phyloP scores from a whole-genome alignment of 2,888 invertebrate species.

The Eugnorisma glareosa region DNA sequence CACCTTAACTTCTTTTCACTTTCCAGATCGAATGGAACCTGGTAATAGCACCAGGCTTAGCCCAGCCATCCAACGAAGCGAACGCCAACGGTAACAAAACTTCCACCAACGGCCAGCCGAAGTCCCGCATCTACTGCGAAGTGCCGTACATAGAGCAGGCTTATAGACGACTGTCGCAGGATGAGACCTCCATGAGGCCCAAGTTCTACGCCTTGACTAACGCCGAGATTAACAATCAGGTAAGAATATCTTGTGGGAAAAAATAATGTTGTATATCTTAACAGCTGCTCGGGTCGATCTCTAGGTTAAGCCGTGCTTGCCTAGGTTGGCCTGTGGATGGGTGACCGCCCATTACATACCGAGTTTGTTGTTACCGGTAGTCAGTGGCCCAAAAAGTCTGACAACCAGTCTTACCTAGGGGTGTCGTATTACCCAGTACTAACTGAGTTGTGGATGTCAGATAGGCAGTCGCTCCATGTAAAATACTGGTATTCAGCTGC shows the following conservation, averaged over 20 bases:
- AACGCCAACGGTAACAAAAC: slow-evolving; percentile 76
- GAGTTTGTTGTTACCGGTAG: no score
- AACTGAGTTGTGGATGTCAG: no score
- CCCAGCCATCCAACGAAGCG: slow-evolving; percentile 79
- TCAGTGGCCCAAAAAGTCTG: no score
- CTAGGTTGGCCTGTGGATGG: no score
- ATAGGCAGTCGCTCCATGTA: no score
- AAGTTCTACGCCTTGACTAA: slow-evolving; percentile 97
- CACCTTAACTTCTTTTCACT: background rate
- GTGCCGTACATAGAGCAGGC: slow-evolving; percentile 87
- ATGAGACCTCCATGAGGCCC: slow-evolving; percentile 95
- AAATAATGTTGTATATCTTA: background rate
- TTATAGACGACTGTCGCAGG: slow-evolving; percentile 85
- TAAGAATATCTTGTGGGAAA: slow-evolving; percentile 61
- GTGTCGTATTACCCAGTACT: no score
- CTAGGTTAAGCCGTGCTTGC: no score
- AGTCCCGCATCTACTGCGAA: slow-evolving; percentile 87
- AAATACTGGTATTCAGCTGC: no score
- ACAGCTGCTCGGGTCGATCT: no score
- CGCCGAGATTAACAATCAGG: slow-evolving; percentile 92
- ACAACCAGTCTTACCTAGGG: no score
- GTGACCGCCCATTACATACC: no score
- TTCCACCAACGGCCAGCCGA: slow-evolving; percentile 78
- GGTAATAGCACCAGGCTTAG: slow-evolving; percentile 86
- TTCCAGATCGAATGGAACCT: slow-evolving; percentile 88